phyloP scores from a whole-genome alignment of 1,140 invertebrate species.

The Brachystomella parvula region DNA sequence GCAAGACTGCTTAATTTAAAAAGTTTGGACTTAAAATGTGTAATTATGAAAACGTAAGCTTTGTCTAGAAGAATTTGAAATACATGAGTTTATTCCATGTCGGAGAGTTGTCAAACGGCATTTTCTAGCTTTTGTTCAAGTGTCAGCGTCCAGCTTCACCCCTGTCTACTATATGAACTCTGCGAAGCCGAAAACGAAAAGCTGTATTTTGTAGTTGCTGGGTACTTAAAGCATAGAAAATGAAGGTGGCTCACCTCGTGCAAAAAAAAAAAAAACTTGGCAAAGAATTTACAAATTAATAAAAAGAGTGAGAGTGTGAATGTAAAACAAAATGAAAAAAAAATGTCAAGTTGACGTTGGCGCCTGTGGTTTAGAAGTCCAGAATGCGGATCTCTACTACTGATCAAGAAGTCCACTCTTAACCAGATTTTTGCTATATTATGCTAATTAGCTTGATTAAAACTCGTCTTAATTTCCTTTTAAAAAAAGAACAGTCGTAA shows the following conservation, averaged over 20 bases:
- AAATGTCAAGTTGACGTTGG: not conserved
- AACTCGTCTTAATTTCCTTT: not conserved
- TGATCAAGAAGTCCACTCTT: no score
- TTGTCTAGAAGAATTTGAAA: no score
- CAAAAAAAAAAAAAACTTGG: not conserved
- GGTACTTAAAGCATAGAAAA: not conserved
- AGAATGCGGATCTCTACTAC: slow-evolving; percentile 27
- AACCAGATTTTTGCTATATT: not conserved
- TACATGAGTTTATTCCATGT: no score
- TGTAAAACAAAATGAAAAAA: not conserved
- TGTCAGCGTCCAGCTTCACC: no score
- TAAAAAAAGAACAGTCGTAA: not conserved
- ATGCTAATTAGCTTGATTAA: not conserved
- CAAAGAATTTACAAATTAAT: not conserved
- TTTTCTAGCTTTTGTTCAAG: no score
- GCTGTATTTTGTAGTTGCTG: no score
- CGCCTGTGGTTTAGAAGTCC: slow-evolving; percentile 4
- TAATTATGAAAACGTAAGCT: no score
- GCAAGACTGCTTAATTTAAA: no score
- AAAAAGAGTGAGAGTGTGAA: not conserved
- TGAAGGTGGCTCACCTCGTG: not conserved
- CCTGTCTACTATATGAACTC: no score
- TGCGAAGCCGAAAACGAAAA: no score
- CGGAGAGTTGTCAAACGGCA: no score
- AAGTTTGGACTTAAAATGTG: no score